These are phyloP conservation scores for Echinometra lucunter DNA, from an alignment of 53 echinoderm and acorn worm genomes.

Conservation along the genomic window DNA sequence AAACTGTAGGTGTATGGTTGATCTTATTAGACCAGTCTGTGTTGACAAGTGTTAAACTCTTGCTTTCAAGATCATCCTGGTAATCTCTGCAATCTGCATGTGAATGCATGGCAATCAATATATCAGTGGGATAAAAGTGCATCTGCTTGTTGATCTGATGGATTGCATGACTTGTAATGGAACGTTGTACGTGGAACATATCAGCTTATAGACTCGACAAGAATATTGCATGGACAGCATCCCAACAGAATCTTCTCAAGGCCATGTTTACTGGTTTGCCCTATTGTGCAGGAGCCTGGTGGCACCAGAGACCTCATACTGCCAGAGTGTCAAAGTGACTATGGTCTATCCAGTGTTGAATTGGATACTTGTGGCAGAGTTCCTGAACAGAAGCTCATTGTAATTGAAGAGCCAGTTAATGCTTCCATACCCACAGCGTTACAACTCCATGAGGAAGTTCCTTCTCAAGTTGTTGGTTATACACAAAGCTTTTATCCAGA, in stretches of 20 bases:
- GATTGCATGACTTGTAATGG: background rate
- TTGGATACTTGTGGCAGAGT: background rate
- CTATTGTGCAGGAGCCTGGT: background rate
- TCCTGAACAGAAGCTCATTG: background rate
- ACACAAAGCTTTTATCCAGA: background rate
- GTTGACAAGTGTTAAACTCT: background rate
- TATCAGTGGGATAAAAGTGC: background rate
- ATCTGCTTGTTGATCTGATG: conserved; percentile 17
- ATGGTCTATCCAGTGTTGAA: background rate
- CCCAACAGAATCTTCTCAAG: background rate
- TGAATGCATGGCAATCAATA: background rate
- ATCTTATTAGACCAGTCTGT: background rate
- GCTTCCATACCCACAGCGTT: background rate
- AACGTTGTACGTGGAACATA: too few relatives aligned
- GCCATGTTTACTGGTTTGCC: background rate
- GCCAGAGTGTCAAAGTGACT: too few relatives aligned
- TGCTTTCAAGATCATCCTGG: background rate
- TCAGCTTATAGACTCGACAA: background rate
- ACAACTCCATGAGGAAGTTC: background rate
- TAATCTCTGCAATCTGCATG: background rate
- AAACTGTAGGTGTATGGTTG: background rate
- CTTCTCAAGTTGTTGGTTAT: background rate
- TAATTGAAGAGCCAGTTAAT: background rate
- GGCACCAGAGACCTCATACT: background rate
- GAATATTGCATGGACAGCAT: background rate